Percentiles rank a stretch among this genome's conserved stretches.
These are phyloP conservation scores for Drosophila pruinosa DNA, from an alignment of 1,140 invertebrate genomes.

Conservation along the genomic window DNA sequence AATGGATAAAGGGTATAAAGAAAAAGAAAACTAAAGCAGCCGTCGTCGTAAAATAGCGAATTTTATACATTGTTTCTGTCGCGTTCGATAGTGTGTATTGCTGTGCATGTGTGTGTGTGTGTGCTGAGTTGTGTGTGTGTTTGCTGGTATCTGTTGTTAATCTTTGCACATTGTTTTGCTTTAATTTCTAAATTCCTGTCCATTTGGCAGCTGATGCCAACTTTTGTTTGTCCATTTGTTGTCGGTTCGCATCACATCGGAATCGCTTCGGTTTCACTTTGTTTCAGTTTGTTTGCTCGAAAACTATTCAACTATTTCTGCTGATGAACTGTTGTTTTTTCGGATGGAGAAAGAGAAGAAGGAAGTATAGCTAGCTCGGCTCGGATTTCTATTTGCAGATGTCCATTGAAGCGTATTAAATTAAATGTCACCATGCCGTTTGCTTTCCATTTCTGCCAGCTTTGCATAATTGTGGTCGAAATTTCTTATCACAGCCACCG, in stretches of 20 bases:
- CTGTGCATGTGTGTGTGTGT: conserved; percentile 33
- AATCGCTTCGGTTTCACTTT: conserved; percentile 31
- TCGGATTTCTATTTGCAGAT: conserved; percentile 34
- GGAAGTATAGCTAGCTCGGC: conserved; percentile 9
- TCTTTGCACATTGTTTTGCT: conserved; percentile 77
- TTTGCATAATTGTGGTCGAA: conserved; percentile 39
- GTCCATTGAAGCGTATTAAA: conserved; percentile 51
- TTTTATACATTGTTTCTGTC: conserved; percentile 57
- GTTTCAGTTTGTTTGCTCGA: conserved; percentile 36
- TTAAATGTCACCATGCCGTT: conserved; percentile 68
- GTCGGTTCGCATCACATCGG: conserved; percentile 28
- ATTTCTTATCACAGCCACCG: conserved; percentile 23
- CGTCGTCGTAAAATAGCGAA: conserved; percentile 36
- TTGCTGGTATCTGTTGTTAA: conserved; percentile 64
- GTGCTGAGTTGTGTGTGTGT: conserved; percentile 20
- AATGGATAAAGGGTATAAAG: conserved; percentile 9
- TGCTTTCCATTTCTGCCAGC: conserved; percentile 29
- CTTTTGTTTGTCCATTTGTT: conserved; percentile 60
- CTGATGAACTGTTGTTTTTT: conserved; percentile 59
- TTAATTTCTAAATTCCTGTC: conserved; percentile 81
- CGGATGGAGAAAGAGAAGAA: neutral
- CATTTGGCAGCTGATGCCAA: conserved; percentile 69
- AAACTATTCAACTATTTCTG: conserved; percentile 59
- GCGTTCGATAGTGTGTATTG: conserved; percentile 9
- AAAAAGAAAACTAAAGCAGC: conserved; percentile 16